Evolutionary conservation across 1,140 invertebrate genomes (phyloP).

Genomic region (Trichonephila clavata): DNA sequence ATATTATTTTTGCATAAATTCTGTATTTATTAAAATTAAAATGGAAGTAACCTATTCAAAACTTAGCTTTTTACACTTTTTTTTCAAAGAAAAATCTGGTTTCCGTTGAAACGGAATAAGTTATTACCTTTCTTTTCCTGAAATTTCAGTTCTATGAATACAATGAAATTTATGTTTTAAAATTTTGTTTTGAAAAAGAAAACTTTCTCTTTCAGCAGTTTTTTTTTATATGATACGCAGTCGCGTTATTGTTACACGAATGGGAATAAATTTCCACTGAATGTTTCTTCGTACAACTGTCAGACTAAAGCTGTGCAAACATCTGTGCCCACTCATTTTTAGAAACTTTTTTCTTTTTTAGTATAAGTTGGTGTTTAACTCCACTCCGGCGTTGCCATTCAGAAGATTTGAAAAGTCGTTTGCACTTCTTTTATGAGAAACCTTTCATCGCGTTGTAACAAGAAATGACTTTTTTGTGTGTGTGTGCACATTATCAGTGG

Average conservation of each 20-base stretch:
- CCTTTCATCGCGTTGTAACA: background rate
- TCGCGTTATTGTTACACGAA: background rate
- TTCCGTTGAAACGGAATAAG: too few relatives aligned
- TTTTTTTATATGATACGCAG: background rate
- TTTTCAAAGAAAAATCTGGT: too few relatives aligned
- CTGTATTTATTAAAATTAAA: too few relatives aligned
- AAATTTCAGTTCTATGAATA: too few relatives aligned
- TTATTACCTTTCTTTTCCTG: too few relatives aligned
- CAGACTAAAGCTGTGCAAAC: background rate
- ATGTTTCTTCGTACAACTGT: constrained; percentile 8
- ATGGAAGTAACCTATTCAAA: too few relatives aligned
- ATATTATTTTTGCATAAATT: too few relatives aligned
- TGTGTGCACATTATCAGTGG: background rate
- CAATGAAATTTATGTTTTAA: too few relatives aligned
- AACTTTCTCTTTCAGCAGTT: background rate
- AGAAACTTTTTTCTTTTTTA: background rate
- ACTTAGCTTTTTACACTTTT: too few relatives aligned
- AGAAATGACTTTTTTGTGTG: background rate
- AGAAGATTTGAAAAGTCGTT: constrained; percentile 2
- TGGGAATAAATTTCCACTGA: background rate
- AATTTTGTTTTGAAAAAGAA: background rate
- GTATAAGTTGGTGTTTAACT: background rate
- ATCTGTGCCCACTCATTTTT: constrained; percentile 18
- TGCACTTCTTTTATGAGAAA: background rate
- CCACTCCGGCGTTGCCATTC: background rate